These are phyloP conservation scores for Penaeus indicus DNA, from an alignment of 1,140 invertebrate genomes.

Conservation along the genomic window DNA sequence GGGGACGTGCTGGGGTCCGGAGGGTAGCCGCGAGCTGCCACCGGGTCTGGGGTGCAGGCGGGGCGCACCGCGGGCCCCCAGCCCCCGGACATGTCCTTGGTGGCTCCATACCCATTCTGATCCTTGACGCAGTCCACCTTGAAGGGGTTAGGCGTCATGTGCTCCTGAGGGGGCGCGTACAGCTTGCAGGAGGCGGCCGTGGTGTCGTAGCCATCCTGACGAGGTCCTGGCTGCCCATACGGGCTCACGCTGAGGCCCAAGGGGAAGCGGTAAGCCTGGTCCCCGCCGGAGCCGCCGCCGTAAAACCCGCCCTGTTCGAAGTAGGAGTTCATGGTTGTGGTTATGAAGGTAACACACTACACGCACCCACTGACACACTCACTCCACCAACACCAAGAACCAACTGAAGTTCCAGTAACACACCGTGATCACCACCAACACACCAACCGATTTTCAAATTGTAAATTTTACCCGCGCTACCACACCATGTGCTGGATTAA, in stretches of 20 bases:
- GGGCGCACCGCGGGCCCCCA: slow-evolving; percentile 64
- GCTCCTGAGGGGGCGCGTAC: slow-evolving; percentile 81
- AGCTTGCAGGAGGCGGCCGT: slow-evolving; percentile 80
- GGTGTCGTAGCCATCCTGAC: slow-evolving; percentile 82
- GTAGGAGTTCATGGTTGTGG: slow-evolving; percentile 88
- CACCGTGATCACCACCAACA: slow-evolving; percentile 63
- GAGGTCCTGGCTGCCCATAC: slow-evolving; percentile 78
- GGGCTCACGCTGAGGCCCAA: slow-evolving; percentile 87
- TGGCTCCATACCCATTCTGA: slow-evolving; percentile 67
- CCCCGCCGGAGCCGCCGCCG: slow-evolving; percentile 79
- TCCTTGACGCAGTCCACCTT: slow-evolving; percentile 69
- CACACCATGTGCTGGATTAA: slow-evolving; percentile 69
- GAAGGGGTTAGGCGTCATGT: slow-evolving; percentile 75
- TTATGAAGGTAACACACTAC: slow-evolving; percentile 58
- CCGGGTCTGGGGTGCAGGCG: slow-evolving; percentile 65
- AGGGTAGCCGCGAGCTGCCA: slow-evolving; percentile 70
- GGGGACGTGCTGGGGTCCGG: slow-evolving; percentile 66
- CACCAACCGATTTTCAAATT: slow-evolving; percentile 69
- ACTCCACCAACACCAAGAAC: slow-evolving; percentile 66
- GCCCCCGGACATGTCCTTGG: slow-evolving; percentile 66
- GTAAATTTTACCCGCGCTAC: slow-evolving; percentile 68
- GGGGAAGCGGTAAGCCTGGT: slow-evolving; percentile 80
- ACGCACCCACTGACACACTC: slow-evolving; percentile 64
- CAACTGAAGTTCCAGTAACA: slow-evolving; percentile 64
- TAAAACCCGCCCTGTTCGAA: slow-evolving; percentile 95